phyloP scores from a whole-genome alignment of 1,140 invertebrate species.

The Drosophila lacertosa region DNA sequence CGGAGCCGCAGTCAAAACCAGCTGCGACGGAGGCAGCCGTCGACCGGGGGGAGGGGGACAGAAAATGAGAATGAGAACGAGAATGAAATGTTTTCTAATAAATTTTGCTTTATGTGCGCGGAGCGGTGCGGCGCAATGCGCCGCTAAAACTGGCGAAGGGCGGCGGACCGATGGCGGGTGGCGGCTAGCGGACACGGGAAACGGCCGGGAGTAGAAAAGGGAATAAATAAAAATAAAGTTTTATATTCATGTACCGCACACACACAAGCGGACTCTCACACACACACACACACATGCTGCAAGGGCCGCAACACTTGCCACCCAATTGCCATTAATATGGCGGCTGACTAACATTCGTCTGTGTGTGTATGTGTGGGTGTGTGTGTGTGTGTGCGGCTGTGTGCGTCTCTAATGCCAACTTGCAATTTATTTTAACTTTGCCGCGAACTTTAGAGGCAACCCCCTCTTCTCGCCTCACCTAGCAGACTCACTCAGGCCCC shows the following conservation, averaged over 20 bases:
- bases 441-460: slow-evolving; percentile 76
- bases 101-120: slow-evolving; percentile 82
- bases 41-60: not conserved
- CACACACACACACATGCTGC: slow-evolving; percentile 27
- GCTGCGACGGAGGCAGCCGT: slow-evolving; percentile 25
- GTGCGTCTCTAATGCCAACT: slow-evolving; percentile 76
- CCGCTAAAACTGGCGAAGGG: slow-evolving; percentile 14
- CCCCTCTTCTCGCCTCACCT: not conserved
- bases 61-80: slow-evolving; percentile 39
- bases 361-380: slow-evolving; percentile 46
- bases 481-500: not conserved
- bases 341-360: slow-evolving; percentile 76
- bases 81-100: slow-evolving; percentile 83
- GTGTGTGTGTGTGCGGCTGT: slow-evolving; percentile 44
- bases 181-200: slow-evolving; percentile 1
- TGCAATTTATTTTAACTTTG: slow-evolving; percentile 82
- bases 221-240: slow-evolving; percentile 83
- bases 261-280: slow-evolving; percentile 35
- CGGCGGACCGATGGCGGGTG: not conserved
- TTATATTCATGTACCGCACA: slow-evolving; percentile 79
- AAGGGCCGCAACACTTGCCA: slow-evolving; percentile 64
- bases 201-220: slow-evolving; percentile 52
- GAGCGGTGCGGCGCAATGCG: slow-evolving; percentile 38
- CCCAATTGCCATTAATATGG: slow-evolving; percentile 82
- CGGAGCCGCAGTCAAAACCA: slow-evolving; percentile 44